Conservation (phyloP, 2,888 invertebrate species). For the Tanypteryx hageni region DNA sequence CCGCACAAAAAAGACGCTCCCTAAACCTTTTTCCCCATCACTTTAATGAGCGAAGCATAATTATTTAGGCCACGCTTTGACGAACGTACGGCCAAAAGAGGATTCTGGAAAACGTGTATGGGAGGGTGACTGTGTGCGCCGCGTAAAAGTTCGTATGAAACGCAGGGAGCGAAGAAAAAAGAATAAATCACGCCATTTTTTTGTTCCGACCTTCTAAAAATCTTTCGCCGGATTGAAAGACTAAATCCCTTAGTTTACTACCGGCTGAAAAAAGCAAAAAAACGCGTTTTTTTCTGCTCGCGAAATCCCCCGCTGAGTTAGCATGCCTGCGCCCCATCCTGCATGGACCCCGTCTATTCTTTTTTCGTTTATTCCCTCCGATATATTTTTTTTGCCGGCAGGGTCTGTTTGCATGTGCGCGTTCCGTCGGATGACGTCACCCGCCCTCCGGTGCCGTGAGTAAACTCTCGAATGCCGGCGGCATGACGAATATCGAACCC, state of each 20-base stretch:
- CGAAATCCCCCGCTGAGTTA: slow-evolving; percentile 3
- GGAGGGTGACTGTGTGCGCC: neutral
- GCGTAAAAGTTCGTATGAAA: neutral
- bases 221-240: neutral
- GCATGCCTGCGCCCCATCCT: neutral
- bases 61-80: slow-evolving; percentile 23
- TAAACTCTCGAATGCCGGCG: neutral
- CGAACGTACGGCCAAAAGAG: neutral
- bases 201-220: neutral
- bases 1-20: neutral
- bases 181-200: neutral
- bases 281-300: neutral
- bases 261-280: neutral
- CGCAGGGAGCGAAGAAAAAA: neutral
- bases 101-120: neutral
- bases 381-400: slow-evolving; percentile 19
- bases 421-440: neutral
- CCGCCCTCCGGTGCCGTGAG: neutral
- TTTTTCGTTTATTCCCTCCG: neutral
- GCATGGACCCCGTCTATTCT: neutral
- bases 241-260: neutral
- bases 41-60: slow-evolving; percentile 11
- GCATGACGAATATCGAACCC: slow-evolving; percentile 14
- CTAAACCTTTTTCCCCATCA: neutral
- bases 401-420: slow-evolving; percentile 16